Conservation (phyloP, 1,140 invertebrate species). For the Monomorium pharaonis region DNA sequence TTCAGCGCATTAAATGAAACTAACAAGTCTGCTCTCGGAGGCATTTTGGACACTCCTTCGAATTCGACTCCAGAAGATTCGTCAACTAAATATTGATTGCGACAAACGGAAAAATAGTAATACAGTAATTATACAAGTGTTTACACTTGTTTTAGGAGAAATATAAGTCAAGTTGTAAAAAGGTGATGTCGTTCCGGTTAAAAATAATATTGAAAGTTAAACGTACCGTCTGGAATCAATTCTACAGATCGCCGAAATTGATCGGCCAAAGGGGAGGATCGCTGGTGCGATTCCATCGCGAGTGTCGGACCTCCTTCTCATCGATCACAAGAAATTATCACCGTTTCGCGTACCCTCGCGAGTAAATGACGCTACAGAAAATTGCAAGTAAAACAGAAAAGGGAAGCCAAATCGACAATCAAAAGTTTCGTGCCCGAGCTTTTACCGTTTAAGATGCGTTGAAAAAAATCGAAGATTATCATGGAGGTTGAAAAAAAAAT, state of each 20-base stretch:
- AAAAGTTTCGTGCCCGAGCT: background rate
- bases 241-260: background rate
- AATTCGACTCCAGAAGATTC: constrained; percentile 18
- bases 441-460: background rate
- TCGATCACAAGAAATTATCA: constrained; percentile 69
- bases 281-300: background rate
- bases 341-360: constrained; percentile 49
- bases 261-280: background rate
- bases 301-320: constrained; percentile 25
- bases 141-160: background rate
- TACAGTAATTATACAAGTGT: background rate
- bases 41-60: background rate
- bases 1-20: constrained; percentile 21
- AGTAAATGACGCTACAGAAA: constrained; percentile 27
- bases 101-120: background rate
- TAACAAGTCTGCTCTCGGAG: constrained; percentile 43
- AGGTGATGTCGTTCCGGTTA: background rate
- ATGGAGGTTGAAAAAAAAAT: background rate
- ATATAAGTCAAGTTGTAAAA: background rate
- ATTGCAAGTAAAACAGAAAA: background rate
- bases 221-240: constrained; percentile 22
- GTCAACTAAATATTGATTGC: background rate
- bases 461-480: background rate
- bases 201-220: constrained; percentile 2
- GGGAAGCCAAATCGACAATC: background rate